Base-by-base conservation (phyloP, 64 coral and sea anemone species). In the Orbicella faveolata region DNA sequence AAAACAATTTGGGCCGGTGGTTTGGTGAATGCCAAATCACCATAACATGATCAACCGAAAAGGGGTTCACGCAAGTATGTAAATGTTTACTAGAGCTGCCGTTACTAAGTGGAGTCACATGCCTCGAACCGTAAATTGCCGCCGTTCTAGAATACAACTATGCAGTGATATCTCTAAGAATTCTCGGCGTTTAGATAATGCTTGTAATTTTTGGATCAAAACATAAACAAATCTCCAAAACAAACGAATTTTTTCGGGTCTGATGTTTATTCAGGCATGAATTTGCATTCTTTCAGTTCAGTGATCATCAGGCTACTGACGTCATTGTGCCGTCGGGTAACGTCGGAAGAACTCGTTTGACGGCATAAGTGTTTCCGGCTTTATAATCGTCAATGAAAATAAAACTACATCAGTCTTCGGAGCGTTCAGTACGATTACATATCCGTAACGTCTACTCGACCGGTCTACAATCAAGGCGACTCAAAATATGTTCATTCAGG, bases 311-410 rank as follows among this genome's bases (percentile, higher is more conserved):
- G 44, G 25, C 35, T 8, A 73, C 63, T 85, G 82, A 85, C 82
- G 82, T 85, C 82, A 85, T 33, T 52, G 21, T 30, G 16, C 2
- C 14, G 20, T 85, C 82, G 82, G 82, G 39, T 44, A 67, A 85
- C 65, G 82, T 85, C 82, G 82, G 64, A 85, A 52, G 17, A 36
- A 69, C 1, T 70, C 82, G 82, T 72, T 37, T 85, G 82, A 85
- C 82, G 82, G 39, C 64, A 85, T 72, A 53, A 85, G 82, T 72
- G 82, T 73, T 85, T 85, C 82, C 82, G 82, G 82, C 52, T 48
- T 48, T 69, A 85, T 85, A 85, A 34, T 85, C 65, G 82, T 72
- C 36, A 44, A 85, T 72, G 65, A 85, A 85, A 85, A 73, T 85
- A 85, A 72, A 85, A 44, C 64, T 85, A 85, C 72, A 85, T 85